Evolutionary conservation across 2,888 invertebrate species (phyloP), one percentile per base, ranked within the genome.

Genomic region (Crossocerus cetratus): DNA sequence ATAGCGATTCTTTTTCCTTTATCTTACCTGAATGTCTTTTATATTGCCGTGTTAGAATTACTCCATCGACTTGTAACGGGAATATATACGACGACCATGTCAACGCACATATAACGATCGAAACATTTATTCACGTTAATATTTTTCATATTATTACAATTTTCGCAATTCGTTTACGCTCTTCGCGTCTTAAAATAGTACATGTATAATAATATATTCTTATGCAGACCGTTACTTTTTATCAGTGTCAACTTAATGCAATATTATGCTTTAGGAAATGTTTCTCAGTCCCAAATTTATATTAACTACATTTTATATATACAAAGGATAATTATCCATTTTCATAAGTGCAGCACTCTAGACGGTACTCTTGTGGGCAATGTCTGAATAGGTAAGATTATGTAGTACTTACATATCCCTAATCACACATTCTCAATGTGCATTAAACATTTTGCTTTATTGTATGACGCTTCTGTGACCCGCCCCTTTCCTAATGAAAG

Each of bases 61-160:
- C 32, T 1, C 11, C 8, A 2, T 11, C 32, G 2, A 32, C 32
- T 8, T 5, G 11, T 32, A 11, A 8, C 32, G 32, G 11, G 11
- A 11, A 11, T 11, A 1, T 32, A 8, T 32, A 32, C 8, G 32
- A 8, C 32, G 11, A 32, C 2, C 2, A 32, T 32, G 8, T 8
- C 32, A 32, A 32, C 32, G 32, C 32, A 32, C 32, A 32, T 8
- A 32, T 78, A 84, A 85, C 83, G 84, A 84, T 85, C 78, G 84
- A 86, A 86, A 86, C 85, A 86, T 86, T 86, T 86, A 86, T 86
- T 86, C 79, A 65, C 77, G 80, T 76, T 75, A 72, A 80, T 78
- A 78, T 80, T 82, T 73, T 62, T 76, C 81, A 78, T 76, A 83
- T 84, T 78, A 79, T 82, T 81, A 84, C 82, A 84, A 83, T 86